phyloP scores from a whole-genome alignment of 2,113 vertebrate genomes.

The Oriolus oriolus region DNA sequence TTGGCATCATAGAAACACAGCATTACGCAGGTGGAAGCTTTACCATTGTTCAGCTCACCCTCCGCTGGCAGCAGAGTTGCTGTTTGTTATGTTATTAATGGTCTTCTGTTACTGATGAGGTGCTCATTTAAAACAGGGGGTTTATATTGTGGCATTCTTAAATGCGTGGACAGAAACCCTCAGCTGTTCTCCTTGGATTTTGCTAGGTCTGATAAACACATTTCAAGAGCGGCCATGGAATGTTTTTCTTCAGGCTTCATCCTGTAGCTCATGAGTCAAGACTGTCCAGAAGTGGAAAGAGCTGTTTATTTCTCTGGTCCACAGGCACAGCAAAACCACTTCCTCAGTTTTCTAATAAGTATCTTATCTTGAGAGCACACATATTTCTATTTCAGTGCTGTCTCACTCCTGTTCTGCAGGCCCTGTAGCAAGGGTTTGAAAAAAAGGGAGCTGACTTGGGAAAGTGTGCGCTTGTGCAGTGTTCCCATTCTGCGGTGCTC shows the following conservation, averaged over 20 bases:
- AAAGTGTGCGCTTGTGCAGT: neutral
- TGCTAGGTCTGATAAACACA: neutral
- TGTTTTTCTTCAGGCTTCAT: neutral
- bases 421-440: neutral
- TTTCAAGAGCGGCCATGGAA: neutral
- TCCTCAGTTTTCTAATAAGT: constrained; percentile 64
- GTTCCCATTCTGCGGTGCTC: neutral
- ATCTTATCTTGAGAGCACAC: constrained; percentile 64
- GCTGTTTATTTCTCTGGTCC: constrained; percentile 39
- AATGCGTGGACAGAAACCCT: neutral
- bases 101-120: neutral
- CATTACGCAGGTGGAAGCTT: neutral
- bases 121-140: neutral
- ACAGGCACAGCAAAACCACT: constrained; percentile 65
- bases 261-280: neutral
- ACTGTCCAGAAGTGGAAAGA: constrained; percentile 41
- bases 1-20: neutral
- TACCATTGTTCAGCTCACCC: neutral
- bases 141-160: neutral
- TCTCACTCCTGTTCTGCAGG: neutral
- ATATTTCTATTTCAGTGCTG: constrained; percentile 44
- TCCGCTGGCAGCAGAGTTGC: neutral
- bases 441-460: neutral
- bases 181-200: neutral
- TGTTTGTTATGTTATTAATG: neutral